phyloP scores from a whole-genome alignment of 2,113 vertebrate genomes.

The Leptobrachium leishanense region DNA sequence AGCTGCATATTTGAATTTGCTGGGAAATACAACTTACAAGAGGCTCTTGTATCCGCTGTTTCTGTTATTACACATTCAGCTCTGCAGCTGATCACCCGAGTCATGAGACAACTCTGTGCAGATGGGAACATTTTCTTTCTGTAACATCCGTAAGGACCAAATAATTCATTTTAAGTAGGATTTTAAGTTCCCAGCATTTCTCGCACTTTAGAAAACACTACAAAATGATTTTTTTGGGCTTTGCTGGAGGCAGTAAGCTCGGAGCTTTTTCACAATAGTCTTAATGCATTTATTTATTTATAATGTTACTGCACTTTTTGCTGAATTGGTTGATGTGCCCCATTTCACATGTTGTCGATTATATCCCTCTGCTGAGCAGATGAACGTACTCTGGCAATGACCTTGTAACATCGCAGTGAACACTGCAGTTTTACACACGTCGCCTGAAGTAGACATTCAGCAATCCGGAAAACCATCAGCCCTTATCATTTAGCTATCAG shows the following conservation, averaged over 20 bases:
- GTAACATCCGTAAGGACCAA: no score
- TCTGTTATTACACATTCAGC: no score
- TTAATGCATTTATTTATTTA: constrained; percentile 12
- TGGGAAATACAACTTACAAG: no score
- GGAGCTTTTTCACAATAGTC: not conserved
- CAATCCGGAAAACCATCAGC: not conserved
- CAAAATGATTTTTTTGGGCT: not conserved
- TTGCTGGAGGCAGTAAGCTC: not conserved
- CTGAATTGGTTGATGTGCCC: constrained; percentile 2
- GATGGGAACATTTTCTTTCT: no score
- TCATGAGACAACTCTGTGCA: no score
- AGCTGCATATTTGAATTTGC: no score
- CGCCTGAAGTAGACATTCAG: not conserved
- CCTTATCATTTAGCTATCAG: not conserved
- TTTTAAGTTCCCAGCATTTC: not conserved
- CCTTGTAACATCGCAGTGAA: not conserved
- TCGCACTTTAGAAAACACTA: not conserved
- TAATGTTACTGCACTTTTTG: not conserved
- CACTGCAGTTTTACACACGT: not conserved
- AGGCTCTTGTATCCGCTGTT: no score
- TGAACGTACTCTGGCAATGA: not conserved
- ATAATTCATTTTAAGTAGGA: no score
- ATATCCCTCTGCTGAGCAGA: constrained; percentile 2
- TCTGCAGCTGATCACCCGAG: no score
- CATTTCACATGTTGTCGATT: constrained; percentile 9